These are phyloP conservation scores for Catostylus mosaicus DNA, from an alignment of 30 jellyfish, hydroid and myxozoan genomes.

Conservation along the genomic window DNA sequence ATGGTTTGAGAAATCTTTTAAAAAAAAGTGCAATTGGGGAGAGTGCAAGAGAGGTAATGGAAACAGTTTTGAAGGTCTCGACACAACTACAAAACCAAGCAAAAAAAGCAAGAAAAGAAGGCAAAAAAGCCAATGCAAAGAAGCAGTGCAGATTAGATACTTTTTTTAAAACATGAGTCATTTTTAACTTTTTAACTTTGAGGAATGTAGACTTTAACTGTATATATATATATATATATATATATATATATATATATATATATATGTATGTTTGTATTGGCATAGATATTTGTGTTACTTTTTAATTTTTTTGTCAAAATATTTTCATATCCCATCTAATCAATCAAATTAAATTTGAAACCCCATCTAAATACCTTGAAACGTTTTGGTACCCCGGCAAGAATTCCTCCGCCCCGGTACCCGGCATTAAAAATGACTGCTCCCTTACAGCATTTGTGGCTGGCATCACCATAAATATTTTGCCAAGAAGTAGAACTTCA, in stretches of 20 bases:
- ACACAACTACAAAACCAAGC: not conserved
- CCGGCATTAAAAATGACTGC: too few relatives aligned
- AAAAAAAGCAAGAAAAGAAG: not conserved
- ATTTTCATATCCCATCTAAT: conserved; percentile 4
- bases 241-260: too few relatives aligned
- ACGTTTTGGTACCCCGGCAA: too few relatives aligned
- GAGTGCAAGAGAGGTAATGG: conserved; percentile 2
- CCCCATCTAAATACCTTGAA: conserved; percentile 20
- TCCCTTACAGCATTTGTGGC: too few relatives aligned
- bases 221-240: too few relatives aligned
- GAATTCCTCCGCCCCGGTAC: not conserved
- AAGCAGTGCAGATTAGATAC: conserved; percentile 17
- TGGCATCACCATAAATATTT: too few relatives aligned
- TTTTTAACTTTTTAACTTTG: not conserved
- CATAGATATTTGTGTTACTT: not conserved
- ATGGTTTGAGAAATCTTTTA: conserved; percentile 1
- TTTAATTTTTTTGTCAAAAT: not conserved
- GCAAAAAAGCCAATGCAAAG: not conserved
- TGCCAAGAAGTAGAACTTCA: too few relatives aligned
- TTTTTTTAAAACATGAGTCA: not conserved
- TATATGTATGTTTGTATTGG: too few relatives aligned
- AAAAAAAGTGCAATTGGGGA: not conserved
- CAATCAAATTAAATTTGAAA: conserved; percentile 1
- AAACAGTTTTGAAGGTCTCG: conserved; percentile 2
- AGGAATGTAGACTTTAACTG: not conserved